These are phyloP conservation scores for Sebastes dallii DNA, from an alignment of 2,797 vertebrate species.

Conservation along the genomic window DNA sequence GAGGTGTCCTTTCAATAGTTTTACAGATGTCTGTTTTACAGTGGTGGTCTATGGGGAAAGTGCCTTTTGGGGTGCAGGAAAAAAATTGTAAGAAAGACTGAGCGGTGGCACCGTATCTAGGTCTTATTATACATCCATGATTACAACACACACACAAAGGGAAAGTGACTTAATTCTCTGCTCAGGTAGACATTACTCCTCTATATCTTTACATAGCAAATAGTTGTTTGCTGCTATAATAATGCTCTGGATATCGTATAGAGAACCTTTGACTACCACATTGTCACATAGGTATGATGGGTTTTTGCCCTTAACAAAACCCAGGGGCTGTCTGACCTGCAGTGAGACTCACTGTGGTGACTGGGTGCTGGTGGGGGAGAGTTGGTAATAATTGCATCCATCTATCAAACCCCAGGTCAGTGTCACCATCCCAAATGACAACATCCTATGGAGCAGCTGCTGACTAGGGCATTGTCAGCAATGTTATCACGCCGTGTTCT, in stretches of 20 bases:
- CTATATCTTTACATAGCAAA: not conserved
- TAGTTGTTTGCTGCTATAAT: not conserved
- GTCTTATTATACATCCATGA: not conserved
- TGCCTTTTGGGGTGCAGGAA: too few relatives aligned
- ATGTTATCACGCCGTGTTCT: constrained; percentile 40
- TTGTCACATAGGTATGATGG: not conserved
- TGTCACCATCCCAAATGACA: constrained; percentile 65
- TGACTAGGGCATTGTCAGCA: constrained; percentile 68
- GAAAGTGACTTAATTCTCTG: not conserved
- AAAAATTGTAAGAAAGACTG: too few relatives aligned
- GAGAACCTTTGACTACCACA: not conserved
- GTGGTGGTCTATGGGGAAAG: too few relatives aligned
- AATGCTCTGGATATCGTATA: not conserved
- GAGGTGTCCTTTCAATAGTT: too few relatives aligned
- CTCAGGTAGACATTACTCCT: not conserved
- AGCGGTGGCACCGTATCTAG: too few relatives aligned
- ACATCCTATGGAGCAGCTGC: constrained; percentile 61
- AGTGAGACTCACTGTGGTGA: constrained; percentile 5
- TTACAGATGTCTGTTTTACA: too few relatives aligned
- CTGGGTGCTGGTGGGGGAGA: constrained; percentile 29
- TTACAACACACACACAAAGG: not conserved
- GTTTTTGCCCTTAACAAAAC: constrained; percentile 6
- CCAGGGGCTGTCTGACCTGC: constrained; percentile 6
- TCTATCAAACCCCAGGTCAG: constrained; percentile 69
- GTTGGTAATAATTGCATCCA: constrained; percentile 65